These are phyloP conservation scores for Drosophila triauraria DNA, from an alignment of 1,140 invertebrate species.

Conservation along the genomic window DNA sequence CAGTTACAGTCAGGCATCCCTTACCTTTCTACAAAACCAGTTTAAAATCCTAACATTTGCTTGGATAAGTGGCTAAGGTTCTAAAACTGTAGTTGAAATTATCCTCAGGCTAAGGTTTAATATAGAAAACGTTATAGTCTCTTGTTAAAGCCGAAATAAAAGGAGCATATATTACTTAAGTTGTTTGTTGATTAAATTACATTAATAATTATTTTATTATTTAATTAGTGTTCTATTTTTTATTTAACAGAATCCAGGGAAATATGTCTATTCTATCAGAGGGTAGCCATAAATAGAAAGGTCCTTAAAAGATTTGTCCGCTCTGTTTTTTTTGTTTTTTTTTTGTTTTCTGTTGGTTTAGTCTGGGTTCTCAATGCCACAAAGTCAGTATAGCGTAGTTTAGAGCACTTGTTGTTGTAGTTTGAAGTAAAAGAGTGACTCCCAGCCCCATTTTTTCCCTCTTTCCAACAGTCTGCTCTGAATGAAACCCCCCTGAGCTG, in stretches of 20 bases:
- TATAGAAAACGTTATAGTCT: not conserved
- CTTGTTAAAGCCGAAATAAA: not conserved
- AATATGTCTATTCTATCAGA: not conserved
- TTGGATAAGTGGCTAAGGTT: too few relatives aligned
- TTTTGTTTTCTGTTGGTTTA: slow-evolving; percentile 2
- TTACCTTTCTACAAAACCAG: too few relatives aligned
- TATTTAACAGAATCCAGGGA: not conserved
- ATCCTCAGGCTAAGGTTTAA: not conserved
- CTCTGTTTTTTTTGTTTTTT: not conserved
- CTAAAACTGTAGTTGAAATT: not conserved
- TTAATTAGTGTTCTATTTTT: too few relatives aligned
- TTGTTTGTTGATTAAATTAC: not conserved
- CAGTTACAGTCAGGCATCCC: too few relatives aligned
- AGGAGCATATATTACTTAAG: not conserved
- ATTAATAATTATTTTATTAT: too few relatives aligned
- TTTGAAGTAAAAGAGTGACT: slow-evolving; percentile 31
- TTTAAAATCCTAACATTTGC: too few relatives aligned
- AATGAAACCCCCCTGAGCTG: not conserved
- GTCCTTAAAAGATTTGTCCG: not conserved
- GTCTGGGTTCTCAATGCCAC: slow-evolving; percentile 32
- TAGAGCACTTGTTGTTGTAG: slow-evolving; percentile 27
- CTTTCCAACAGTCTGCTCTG: not conserved
- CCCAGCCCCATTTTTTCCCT: not conserved
- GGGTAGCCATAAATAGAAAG: not conserved
- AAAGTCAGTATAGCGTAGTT: slow-evolving; percentile 37